A percentile compares a stretch with the other conserved stretches of the same genome.
These are phyloP conservation scores for Neolamprologus variostigma DNA, from an alignment of 2,113 vertebrate species.

Conservation along the genomic window DNA sequence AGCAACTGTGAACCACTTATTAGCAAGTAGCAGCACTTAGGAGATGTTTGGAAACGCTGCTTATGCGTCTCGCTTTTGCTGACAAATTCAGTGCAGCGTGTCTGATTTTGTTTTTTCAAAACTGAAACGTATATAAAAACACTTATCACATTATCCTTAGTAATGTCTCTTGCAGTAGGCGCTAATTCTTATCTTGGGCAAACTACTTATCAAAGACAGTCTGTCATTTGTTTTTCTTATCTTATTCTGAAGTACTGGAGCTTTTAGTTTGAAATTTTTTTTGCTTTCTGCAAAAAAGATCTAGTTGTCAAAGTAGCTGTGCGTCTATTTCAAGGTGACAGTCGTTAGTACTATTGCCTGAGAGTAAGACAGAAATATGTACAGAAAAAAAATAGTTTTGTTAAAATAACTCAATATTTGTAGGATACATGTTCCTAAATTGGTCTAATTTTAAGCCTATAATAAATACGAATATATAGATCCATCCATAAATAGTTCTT, in stretches of 20 bases:
- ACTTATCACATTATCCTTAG: background rate
- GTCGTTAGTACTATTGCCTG: background rate
- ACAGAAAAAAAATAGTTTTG: background rate
- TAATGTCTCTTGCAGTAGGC: background rate
- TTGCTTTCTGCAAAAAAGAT: background rate
- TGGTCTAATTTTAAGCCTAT: background rate
- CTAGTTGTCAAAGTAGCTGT: background rate
- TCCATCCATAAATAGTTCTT: background rate
- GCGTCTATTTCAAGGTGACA: background rate
- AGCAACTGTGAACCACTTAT: conserved; percentile 8
- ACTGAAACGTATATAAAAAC: background rate
- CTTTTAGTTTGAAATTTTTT: background rate
- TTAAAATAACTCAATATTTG: background rate
- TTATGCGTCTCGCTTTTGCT: background rate
- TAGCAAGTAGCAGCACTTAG: background rate
- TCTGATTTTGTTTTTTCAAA: background rate
- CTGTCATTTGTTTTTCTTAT: background rate
- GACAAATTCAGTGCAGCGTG: background rate
- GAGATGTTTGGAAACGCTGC: conserved; percentile 28
- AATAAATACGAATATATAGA: background rate
- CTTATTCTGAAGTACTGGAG: background rate
- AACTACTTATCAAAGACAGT: background rate
- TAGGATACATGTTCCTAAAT: background rate
- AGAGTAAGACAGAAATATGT: background rate
- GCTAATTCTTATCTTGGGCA: background rate